Base-by-base conservation (phyloP, 2,797 vertebrate genomes). In the Borostomias antarcticus region DNA sequence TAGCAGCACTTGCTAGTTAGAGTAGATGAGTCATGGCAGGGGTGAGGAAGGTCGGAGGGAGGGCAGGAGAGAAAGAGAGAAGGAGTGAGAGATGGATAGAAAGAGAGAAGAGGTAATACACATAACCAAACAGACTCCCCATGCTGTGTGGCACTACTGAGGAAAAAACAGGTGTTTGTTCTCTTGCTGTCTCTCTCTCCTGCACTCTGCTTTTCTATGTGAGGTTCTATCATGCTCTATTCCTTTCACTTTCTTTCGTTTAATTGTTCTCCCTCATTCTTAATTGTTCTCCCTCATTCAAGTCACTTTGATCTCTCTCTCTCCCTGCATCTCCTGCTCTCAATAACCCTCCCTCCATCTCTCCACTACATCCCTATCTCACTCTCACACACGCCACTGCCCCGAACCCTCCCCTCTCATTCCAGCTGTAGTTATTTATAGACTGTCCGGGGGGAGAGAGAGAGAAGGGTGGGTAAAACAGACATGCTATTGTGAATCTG, bases 151-250 rank as follows among this genome's bases (percentile, higher is more conserved):
- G 37, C 11, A 17, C 43, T 66, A 80, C 78, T 70, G 64, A 70
- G 45, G 68, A 70, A 45, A 48, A 40, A 13, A 54, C 58, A 62
- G 23, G 47, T 25, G 11, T 72, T 66, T 63, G 68, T 79, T 79
- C 83, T 84, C 23, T 40, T 13, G 78, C 86, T 86, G 86, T 88
- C 85, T 82, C 85, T 83, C 87, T 86, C 86, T 87, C 87, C 88
- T 82, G 85, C 85, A 77, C 84, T 77, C 62, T 73, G 73, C 58
- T 75, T 30, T 26, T 61, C 43, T 59, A 28, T n/a, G 28, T 21
- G 21, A 35, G n/a, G 35, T 32, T 47, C 64, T 32, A 28, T 51
- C 56, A 51, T 37, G 35, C 45, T 50, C 43, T 47, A 29, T 50
- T 29, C 26, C 64, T 47, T 35, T 32, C n/a, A n/a, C 29, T 82